phyloP scores from a whole-genome alignment of 2,113 vertebrate species.

The Plecotus auritus region DNA sequence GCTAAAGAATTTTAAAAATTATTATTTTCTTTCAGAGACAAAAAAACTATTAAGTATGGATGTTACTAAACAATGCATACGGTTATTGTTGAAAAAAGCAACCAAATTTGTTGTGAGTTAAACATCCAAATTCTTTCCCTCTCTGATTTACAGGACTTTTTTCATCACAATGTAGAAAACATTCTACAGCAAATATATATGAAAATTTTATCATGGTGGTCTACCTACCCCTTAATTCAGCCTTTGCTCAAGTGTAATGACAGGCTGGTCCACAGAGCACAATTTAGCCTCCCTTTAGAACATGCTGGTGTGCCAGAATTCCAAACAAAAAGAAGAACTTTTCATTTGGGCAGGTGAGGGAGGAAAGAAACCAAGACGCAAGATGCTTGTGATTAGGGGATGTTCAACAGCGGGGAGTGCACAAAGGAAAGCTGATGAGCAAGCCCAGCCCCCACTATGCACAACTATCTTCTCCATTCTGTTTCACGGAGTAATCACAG shows the following conservation, averaged over 20 bases:
- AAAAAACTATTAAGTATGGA: not conserved
- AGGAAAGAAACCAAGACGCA: constrained; percentile 37
- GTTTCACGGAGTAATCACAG: constrained; percentile 82
- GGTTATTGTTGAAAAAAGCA: constrained; percentile 32
- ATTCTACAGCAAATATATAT: constrained; percentile 8
- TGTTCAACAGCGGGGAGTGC: constrained; percentile 14
- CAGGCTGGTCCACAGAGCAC: not conserved
- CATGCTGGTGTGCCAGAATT: not conserved
- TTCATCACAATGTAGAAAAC: not conserved
- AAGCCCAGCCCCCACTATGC: constrained; percentile 48
- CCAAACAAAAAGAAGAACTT: constrained; percentile 39
- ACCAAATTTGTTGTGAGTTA: constrained; percentile 12
- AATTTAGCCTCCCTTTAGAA: constrained; percentile 29
- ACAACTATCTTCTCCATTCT: constrained; percentile 68
- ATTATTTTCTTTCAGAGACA: not conserved
- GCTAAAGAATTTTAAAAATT: not conserved
- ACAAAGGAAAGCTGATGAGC: constrained; percentile 81
- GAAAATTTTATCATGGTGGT: not conserved
- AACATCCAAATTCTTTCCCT: constrained; percentile 18
- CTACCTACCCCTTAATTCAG: not conserved
- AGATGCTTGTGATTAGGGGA: constrained; percentile 50
- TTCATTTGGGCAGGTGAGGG: constrained; percentile 35
- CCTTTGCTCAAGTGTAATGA: constrained; percentile 13
- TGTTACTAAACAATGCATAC: constrained; percentile 21
- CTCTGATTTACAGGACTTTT: not conserved